phyloP scores from a whole-genome alignment of 2,113 vertebrate genomes.

The Scytalopus superciliaris region DNA sequence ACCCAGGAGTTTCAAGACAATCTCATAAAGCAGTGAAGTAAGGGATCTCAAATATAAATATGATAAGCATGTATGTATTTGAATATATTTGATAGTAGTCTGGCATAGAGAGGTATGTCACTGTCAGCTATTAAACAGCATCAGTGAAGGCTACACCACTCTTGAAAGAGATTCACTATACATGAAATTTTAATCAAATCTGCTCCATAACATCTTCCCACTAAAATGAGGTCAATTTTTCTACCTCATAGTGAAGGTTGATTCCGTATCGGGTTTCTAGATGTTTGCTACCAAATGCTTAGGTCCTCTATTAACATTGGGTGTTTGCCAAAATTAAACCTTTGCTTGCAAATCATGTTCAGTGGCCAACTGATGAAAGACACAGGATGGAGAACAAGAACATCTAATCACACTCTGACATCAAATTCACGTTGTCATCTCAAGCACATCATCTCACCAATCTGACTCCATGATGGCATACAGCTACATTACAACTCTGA shows the following conservation, averaged over 20 bases:
- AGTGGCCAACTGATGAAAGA: not conserved
- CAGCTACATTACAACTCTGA: not conserved
- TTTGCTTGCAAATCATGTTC: not conserved
- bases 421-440: not conserved
- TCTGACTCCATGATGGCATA: not conserved
- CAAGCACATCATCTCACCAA: not conserved
- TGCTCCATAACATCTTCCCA: not conserved
- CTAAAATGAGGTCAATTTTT: slow-evolving; percentile 17
- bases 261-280: not conserved
- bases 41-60: slow-evolving; percentile 25
- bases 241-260: not conserved
- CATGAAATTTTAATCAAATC: slow-evolving; percentile 32
- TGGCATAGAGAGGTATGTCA: not conserved
- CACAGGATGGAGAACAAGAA: not conserved
- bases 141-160: slow-evolving; percentile 8
- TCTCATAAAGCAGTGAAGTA: not conserved
- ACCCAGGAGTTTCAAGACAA: not conserved
- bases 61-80: slow-evolving; percentile 17
- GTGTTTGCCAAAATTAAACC: not conserved
- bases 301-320: not conserved
- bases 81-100: slow-evolving; percentile 16
- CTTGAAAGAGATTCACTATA: not conserved
- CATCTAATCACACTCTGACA: not conserved
- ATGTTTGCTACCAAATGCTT: not conserved
- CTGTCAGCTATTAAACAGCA: slow-evolving; percentile 2